Evolutionary conservation across 2,888 invertebrate species (phyloP), one percentile per base, ranked within the genome.

Genomic region (Sphaerophoria rueppellii): DNA sequence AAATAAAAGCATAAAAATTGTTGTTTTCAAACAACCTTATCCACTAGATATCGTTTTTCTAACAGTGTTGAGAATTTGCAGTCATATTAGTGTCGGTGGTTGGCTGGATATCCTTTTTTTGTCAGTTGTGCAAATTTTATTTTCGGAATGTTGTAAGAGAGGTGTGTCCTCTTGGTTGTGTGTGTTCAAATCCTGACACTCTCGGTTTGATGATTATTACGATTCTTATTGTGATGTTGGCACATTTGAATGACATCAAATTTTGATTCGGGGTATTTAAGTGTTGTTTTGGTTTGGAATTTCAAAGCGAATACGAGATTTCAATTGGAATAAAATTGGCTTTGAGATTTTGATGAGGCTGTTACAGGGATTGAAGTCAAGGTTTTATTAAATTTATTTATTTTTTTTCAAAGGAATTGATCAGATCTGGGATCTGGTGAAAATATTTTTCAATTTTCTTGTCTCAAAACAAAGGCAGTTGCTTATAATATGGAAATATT

Each of bases 211-310:
- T 48, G 48, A 65, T 65, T 65, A 50, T 65, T 65, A 5, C 37
- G 35, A 50, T 65, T 65, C 50, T 65, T 65, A 50, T 65, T 65
- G 48, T 50, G 35, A 57, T 50, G 48, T 55, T 65, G 40, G 11
- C 63, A 16, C 77, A 71, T 77, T 77, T 70, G 34, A 61, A 57
- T 34, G 48, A 43, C 63, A 72, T 78, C 63, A 37, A 50, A 50
- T 78, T 77, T 50, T 72, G 63, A 78, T 71, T 78, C 40, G 9
- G 6, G 5, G 40, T 34, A 57, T 50, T 78, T 72, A 50, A 72
- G 60, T 65, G 77, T 50, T 71, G 40, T 65, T 34, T 48, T 40
- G 46, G 35, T 57, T 63, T 40, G 37, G 6, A 11, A 40, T 50
- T 63, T 34, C 11, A 61, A 50, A 55, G 40, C 40, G 63, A 61